phyloP scores from a whole-genome alignment of 2,113 vertebrate species.

The Odobenus rosmarus region DNA sequence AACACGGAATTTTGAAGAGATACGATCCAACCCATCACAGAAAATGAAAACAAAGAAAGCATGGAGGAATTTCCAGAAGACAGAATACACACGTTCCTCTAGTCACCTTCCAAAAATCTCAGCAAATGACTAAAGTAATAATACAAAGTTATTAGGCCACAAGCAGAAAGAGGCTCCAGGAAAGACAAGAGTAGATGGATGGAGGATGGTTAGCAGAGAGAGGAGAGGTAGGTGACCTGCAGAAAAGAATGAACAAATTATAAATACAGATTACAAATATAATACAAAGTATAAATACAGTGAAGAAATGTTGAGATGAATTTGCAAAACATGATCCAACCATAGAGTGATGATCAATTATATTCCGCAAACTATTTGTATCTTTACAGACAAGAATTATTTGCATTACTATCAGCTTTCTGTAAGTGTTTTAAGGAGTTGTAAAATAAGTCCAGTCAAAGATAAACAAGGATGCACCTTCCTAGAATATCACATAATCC shows the following conservation, averaged over 20 bases:
- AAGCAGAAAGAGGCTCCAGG: neutral
- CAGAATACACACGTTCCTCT: neutral
- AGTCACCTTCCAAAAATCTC: neutral
- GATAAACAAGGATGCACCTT: neutral
- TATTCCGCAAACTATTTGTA: neutral
- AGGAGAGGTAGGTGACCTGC: neutral
- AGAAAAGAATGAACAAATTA: neutral
- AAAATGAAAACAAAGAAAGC: neutral
- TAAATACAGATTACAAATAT: neutral
- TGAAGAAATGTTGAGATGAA: slow-evolving; percentile 1
- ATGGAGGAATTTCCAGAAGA: neutral
- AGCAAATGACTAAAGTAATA: neutral
- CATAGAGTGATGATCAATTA: neutral
- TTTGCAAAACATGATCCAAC: neutral
- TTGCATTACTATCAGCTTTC: neutral
- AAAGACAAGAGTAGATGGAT: neutral
- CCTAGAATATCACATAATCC: neutral
- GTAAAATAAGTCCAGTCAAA: neutral
- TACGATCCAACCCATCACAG: neutral
- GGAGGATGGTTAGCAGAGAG: neutral
- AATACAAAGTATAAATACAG: neutral
- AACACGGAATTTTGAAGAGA: neutral
- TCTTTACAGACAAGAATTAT: neutral
- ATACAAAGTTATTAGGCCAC: neutral
- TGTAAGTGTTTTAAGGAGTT: neutral